Evolutionary conservation across 2,113 vertebrate genomes (phyloP), one percentile per base, ranked within the genome.

Genomic region (Epinephelus lanceolatus): DNA sequence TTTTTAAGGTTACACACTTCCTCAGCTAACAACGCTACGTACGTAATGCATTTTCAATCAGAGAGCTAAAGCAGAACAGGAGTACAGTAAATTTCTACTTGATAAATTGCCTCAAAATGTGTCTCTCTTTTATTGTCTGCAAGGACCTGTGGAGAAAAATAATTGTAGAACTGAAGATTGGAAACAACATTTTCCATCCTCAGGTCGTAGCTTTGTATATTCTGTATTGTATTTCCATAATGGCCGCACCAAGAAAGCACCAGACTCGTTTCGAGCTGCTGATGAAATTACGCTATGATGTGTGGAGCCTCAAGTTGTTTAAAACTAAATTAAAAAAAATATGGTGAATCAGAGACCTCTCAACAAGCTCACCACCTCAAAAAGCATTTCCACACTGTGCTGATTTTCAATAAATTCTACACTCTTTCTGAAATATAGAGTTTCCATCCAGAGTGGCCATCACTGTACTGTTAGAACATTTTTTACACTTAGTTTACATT

Each of bases 41-140:
- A 55, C 1, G 1, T 4, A 57, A 80, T 84, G 45, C 21, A 77
- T 78, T 76, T 81, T 71, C 69, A 61, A 17, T 71, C 19, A 25
- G 10, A 12, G 40, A 45, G 33, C 15, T 0, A 70, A 27, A n/a
- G 7, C 19, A 42, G 27, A 59, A 21, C 17, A 56, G 53, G 30
- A 52, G 13, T 37, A 49, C 2, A 52, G 12, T 10, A 57, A 67
- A 74, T 14, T 55, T 19, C 5, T 5, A 2, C 5, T 55, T 60
- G 3, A 73, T 13, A n/a, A 49, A 19, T 15, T 61, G 27, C 23
- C 14, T n/a, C 3, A 76, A 18, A 55, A 19, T 65, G 11, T 18
- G 33, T 19, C 52, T 37, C 15, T 33, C 5, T 33, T 69, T 19
- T 21, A 18, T 17, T 49, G 11, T 61, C 25, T 47, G 42, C 53